Evolutionary conservation across 2,797 vertebrate genomes (phyloP), one percentile per base, ranked within the genome.

Genomic region (Ptychadena robeensis): DNA sequence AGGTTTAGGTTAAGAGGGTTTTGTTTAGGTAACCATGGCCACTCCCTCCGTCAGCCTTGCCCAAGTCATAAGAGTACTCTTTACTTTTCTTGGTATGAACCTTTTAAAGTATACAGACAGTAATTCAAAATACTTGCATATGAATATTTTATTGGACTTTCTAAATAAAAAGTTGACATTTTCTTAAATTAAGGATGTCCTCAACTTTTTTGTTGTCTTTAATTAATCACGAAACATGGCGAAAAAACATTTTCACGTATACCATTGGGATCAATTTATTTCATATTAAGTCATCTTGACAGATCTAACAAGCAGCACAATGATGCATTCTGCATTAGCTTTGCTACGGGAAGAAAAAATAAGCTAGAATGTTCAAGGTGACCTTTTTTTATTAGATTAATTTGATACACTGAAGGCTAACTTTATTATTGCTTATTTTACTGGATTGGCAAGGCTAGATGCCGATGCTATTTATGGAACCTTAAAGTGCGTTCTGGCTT

Each of bases 361-460:
- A 61, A 68, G 37, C 65, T 38, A 57, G 66, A 69, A 74, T 76
- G 80, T 82, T 82, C 73, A 82, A 76, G 72, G 80, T 76, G 73
- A 82, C 64, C 80, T 82, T 76, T 68, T n/a, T 75, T 44, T 74
- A 76, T 70, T 69, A 82, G 28, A 76, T 82, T 76, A 76, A 63
- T 82, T 37, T 68, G 68, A 69, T 76, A 70, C 72, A 82, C 69
- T 76, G 80, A 82, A 69, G 80, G 66, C 32, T 82, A 76, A 74
- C 57, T 78, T 66, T 73, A 77, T 73, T 78, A 78, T 27, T 72
- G 67, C 37, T 66, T 57, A 83, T 78, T 78, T 83, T 32, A 78
- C 72, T 34, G 74, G 74, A 83, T 64, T 78, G 81, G 73, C 67
- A 79, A 79, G 68, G 32, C 74, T 66, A 78, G 40, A 72, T 28